Percentiles rank a stretch among this genome's conserved stretches.
Evolutionary conservation across 1,140 invertebrate species (phyloP).

Genomic region (Planococcus citri): DNA sequence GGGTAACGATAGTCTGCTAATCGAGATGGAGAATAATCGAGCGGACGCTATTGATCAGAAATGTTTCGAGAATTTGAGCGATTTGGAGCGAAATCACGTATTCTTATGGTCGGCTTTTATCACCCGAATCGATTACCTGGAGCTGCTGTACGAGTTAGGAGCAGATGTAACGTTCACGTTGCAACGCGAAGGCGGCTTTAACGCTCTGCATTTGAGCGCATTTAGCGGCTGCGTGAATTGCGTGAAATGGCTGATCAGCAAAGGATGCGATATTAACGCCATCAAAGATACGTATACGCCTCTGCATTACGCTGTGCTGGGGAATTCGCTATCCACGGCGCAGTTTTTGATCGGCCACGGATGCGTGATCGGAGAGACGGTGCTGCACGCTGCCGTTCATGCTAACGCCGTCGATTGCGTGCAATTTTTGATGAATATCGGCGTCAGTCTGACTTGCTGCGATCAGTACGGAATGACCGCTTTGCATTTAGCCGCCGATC

Average conservation of each 20-base stretch:
- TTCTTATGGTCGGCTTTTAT: constrained; percentile 57
- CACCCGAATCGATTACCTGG: constrained; percentile 48
- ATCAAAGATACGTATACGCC: constrained; percentile 45
- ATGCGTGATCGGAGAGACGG: constrained; percentile 53
- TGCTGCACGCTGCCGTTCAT: constrained; percentile 60
- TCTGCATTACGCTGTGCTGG: constrained; percentile 67
- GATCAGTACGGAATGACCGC: constrained; percentile 59
- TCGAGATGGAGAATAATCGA: constrained; percentile 53
- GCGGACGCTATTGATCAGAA: constrained; percentile 36
- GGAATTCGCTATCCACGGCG: constrained; percentile 56
- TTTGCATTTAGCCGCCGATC: constrained; percentile 60
- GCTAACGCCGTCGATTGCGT: constrained; percentile 60
- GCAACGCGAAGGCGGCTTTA: constrained; percentile 46
- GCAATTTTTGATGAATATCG: constrained; percentile 53
- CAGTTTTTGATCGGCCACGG: constrained; percentile 49
- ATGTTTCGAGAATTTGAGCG: constrained; percentile 1
- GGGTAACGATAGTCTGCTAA: constrained; percentile 48
- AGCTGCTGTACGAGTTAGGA: constrained; percentile 43
- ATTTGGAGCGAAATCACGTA: constrained; percentile 34
- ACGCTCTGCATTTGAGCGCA: constrained; percentile 57
- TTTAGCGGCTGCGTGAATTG: constrained; percentile 61
- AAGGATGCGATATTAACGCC: constrained; percentile 50
- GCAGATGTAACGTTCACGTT: constrained; percentile 51
- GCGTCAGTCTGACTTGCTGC: constrained; percentile 50
- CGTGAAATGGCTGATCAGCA: constrained; percentile 49